A percentile compares a stretch with the other conserved stretches of the same genome.
Conservation (phyloP, 2,888 invertebrate genomes). For the Hyles lineata region DNA sequence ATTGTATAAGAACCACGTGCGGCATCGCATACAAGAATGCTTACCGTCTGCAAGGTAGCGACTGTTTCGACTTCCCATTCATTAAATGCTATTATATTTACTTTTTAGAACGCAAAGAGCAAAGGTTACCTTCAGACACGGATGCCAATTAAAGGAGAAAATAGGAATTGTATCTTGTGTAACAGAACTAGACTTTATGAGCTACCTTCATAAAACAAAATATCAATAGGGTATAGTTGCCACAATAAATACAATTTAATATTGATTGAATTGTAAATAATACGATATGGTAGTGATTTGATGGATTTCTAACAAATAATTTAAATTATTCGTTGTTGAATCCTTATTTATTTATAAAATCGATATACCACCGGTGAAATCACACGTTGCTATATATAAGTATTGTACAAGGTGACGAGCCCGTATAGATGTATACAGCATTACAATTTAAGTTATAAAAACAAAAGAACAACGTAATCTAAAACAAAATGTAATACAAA, state of each 20-base stretch:
- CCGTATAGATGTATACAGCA: too few species aligned
- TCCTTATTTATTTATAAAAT: too few species aligned
- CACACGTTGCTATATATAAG: too few species aligned
- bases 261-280: not conserved
- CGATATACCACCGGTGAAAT: too few species aligned
- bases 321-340: too few species aligned
- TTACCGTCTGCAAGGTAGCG: slow-evolving; percentile 7
- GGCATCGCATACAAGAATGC: not conserved
- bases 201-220: slow-evolving; percentile 14
- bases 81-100: slow-evolving; percentile 27
- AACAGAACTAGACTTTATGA: slow-evolving; percentile 21
- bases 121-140: slow-evolving; percentile 26
- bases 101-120: slow-evolving; percentile 27
- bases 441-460: too few species aligned
- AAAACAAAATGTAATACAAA: too few species aligned
- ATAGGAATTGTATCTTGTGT: slow-evolving; percentile 26
- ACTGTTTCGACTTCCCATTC: slow-evolving; percentile 5
- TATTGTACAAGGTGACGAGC: too few species aligned
- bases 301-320: too few species aligned
- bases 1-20: not conserved
- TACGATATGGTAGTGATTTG: not conserved
- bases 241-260: not conserved
- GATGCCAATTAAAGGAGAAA: slow-evolving; percentile 27
- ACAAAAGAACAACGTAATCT: too few species aligned
- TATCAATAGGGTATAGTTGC: slow-evolving; percentile 1